Base-by-base conservation (phyloP, 2,797 vertebrate species). In the Protosalanx chinensis region DNA sequence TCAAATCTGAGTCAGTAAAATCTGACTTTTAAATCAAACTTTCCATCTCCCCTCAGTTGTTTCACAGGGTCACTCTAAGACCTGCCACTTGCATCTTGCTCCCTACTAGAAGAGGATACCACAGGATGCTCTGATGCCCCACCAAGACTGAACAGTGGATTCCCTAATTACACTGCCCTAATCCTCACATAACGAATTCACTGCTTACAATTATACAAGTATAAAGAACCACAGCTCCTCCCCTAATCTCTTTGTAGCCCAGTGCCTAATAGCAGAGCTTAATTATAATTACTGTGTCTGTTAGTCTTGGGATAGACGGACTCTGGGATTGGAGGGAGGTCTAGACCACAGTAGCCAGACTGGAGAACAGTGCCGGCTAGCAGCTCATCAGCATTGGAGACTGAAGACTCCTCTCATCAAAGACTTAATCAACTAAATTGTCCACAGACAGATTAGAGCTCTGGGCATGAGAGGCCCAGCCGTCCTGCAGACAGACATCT, bases 281-380 rank as follows among this genome's bases (percentile, higher is more conserved):
- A 90, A 91, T 90, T 90, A 86, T 88, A 87, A 91, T 86, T 83
- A 82, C 87, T 85, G 72, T 71, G 85, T 81, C 77, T 90, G 85
- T 90, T 90, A 90, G 87, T 88, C 67, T 88, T 90, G 89, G 87
- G 87, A 87, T 88, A 81, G 88, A 84, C 74, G 69, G 78, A 81
- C 85, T 85, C 75, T 87, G 80, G 85, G 84, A 82, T 79, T 72
- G 82, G 80, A 85, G 79, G 82, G 78, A 88, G 84, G 87, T 73
- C 79, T 67, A 84, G 84, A 89, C 88, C 87, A 81, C 88, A 89
- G 84, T 81, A 80, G 79, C 75, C 58, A 76, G 74, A 77, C 84
- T 76, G 82, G 87, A 79, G 81, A 85, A 83, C 76, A 82, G 76
- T 78, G 84, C 84, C 78, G 82, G 86, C 87, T 86, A 85, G 84